Percentiles rank a stretch among this genome's conserved stretches.
Conservation (phyloP, 2,888 invertebrate species). For the Cryptocephalus primarius region DNA sequence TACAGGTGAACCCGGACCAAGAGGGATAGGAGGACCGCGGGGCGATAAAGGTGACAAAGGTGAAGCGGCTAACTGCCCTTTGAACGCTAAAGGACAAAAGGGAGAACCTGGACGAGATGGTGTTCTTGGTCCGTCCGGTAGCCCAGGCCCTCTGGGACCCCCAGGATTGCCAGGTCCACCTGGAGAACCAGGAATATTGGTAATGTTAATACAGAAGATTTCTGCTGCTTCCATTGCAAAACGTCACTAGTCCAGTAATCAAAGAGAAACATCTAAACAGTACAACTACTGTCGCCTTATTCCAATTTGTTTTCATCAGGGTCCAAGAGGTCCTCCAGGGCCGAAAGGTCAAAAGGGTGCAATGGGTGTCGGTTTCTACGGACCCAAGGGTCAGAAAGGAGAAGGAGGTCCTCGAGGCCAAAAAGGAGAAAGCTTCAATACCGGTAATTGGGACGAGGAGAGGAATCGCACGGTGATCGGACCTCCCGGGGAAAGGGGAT, state of each 20-base stretch:
- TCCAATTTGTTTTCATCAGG: conserved; percentile 40
- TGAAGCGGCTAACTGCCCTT: conserved; percentile 63
- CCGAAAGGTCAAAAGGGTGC: conserved; percentile 55
- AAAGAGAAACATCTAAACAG: no score
- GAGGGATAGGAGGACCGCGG: conserved; percentile 56
- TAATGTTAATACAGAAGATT: conserved; percentile 27
- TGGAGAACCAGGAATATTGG: conserved; percentile 51
- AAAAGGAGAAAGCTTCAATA: conserved; percentile 42
- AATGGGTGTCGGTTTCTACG: conserved; percentile 49
- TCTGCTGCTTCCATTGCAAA: no score
- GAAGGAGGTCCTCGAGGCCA: conserved; percentile 44
- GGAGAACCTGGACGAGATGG: conserved; percentile 77
- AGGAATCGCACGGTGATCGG: conserved; percentile 23
- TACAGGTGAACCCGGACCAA: conserved; percentile 62
- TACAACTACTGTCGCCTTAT: no score
- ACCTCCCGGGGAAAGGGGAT: conserved; percentile 45
- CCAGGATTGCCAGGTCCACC: conserved; percentile 47
- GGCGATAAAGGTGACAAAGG: conserved; percentile 71
- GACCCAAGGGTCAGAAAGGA: conserved; percentile 43
- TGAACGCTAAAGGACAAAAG: conserved; percentile 68
- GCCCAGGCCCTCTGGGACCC: conserved; percentile 52
- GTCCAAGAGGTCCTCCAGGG: conserved; percentile 58
- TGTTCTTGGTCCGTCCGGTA: conserved; percentile 52
- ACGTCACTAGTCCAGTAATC: no score
- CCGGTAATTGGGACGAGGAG: conserved; percentile 3